phyloP scores from a whole-genome alignment of 2,113 vertebrate genomes.

The Stictonetta naevosa region DNA sequence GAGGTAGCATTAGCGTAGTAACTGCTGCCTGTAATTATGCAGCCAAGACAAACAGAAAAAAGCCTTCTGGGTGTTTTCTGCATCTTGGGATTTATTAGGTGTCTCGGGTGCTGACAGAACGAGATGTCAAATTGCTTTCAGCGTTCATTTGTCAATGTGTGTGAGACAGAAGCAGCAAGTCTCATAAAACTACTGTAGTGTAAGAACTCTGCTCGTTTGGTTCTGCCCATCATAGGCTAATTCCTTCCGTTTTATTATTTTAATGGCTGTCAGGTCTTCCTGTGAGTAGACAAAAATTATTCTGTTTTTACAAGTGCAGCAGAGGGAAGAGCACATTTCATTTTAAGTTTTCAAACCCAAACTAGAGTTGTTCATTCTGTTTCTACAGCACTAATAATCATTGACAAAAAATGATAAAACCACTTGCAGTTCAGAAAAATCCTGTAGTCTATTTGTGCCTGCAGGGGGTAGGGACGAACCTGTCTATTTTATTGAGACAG shows the following conservation, averaged over 20 bases:
- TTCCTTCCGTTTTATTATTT: not conserved
- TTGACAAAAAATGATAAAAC: not conserved
- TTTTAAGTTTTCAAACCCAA: not conserved
- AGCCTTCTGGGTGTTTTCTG: not conserved
- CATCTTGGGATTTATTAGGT: conserved; percentile 23
- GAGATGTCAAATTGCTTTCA: conserved; percentile 17
- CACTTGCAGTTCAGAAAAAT: not conserved
- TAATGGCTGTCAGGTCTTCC: not conserved
- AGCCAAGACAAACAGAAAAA: not conserved
- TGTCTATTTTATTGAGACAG: not conserved
- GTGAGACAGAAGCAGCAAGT: not conserved
- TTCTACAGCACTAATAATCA: not conserved
- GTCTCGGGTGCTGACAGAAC: conserved; percentile 13
- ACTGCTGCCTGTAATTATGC: not conserved
- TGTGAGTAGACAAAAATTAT: not conserved
- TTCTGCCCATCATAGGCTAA: not conserved
- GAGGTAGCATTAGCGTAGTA: not conserved
- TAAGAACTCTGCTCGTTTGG: not conserved
- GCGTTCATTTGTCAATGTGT: not conserved
- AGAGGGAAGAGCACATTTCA: not conserved
- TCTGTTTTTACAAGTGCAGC: not conserved
- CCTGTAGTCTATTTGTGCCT: not conserved
- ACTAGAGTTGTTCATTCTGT: not conserved
- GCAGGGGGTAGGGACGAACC: not conserved
- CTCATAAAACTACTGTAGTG: not conserved